These are phyloP conservation scores for Ictalurus furcatus DNA, from an alignment of 2,113 vertebrate genomes.

Conservation along the genomic window DNA sequence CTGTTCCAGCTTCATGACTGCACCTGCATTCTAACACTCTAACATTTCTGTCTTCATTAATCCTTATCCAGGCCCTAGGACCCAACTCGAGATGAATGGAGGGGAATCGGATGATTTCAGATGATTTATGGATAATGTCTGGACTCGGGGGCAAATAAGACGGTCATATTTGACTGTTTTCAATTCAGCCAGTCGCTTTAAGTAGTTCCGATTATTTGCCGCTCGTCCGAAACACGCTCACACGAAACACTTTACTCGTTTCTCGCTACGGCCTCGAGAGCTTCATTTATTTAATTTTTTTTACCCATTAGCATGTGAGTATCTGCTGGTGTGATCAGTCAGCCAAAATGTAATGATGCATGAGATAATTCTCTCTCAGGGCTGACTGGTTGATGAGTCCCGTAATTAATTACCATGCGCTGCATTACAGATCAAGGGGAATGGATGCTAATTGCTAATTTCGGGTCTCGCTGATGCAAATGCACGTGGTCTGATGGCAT, in stretches of 20 bases:
- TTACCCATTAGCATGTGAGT: background rate
- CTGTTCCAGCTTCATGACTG: background rate
- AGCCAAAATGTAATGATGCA: slow-evolving; percentile 13
- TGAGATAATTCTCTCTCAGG: slow-evolving; percentile 17
- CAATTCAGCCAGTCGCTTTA: background rate
- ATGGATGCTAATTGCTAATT: slow-evolving; percentile 38
- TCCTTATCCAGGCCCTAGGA: background rate
- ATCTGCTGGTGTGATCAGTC: slow-evolving; percentile 11
- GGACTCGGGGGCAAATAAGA: background rate
- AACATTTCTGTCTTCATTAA: background rate
- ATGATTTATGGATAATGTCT: slow-evolving; percentile 11
- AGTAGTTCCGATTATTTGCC: background rate
- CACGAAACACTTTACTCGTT: background rate
- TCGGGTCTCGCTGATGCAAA: slow-evolving; percentile 2
- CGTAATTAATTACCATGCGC: slow-evolving; percentile 29
- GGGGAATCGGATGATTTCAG: background rate
- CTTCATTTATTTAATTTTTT: no score
- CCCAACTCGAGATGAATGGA: slow-evolving; percentile 15
- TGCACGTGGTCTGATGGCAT: background rate
- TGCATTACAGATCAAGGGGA: slow-evolving; percentile 31
- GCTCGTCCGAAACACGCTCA: background rate
- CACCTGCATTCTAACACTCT: background rate
- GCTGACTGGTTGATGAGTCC: slow-evolving; percentile 19
- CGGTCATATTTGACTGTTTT: background rate
- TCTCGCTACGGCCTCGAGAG: background rate